Evolutionary conservation across 1,140 invertebrate genomes (phyloP).

Genomic region (Zaprionus davidi): DNA sequence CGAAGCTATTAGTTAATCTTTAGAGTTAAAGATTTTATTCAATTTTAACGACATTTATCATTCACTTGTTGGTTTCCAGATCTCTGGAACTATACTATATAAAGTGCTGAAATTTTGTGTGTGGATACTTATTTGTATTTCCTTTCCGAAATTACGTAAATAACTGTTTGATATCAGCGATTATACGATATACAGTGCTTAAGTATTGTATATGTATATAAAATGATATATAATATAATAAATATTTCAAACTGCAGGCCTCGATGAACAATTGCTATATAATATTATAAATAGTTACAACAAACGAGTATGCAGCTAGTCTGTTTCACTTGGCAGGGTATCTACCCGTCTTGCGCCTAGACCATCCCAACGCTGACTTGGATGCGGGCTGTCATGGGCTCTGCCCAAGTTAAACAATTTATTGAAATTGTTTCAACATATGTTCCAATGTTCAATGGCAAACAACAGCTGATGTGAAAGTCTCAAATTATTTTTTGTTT

Average conservation of each 20-base stretch:
- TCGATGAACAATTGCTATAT: fast-evolving
- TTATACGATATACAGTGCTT: too few species aligned
- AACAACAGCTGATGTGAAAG: slow-evolving; percentile 31
- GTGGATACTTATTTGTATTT: neutral
- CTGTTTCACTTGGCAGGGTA: neutral
- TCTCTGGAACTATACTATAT: neutral
- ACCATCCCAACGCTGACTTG: neutral
- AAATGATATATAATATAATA: too few species aligned
- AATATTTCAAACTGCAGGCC: too few species aligned
- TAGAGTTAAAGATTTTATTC: neutral
- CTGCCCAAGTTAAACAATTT: slow-evolving; percentile 1
- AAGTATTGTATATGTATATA: too few species aligned
- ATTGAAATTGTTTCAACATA: slow-evolving; percentile 24
- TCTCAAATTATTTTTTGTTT: slow-evolving; percentile 6
- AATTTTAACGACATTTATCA: neutral
- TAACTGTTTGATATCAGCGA: too few species aligned
- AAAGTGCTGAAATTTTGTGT: neutral
- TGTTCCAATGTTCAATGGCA: neutral
- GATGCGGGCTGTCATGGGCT: slow-evolving; percentile 11
- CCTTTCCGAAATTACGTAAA: too few species aligned
- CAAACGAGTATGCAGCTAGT: neutral
- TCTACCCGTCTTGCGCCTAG: neutral
- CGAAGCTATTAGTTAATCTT: neutral
- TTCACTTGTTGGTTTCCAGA: neutral
- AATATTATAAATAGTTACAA: neutral